Conservation (phyloP, 1,140 invertebrate genomes). For the Harpegnathos saltator region DNA sequence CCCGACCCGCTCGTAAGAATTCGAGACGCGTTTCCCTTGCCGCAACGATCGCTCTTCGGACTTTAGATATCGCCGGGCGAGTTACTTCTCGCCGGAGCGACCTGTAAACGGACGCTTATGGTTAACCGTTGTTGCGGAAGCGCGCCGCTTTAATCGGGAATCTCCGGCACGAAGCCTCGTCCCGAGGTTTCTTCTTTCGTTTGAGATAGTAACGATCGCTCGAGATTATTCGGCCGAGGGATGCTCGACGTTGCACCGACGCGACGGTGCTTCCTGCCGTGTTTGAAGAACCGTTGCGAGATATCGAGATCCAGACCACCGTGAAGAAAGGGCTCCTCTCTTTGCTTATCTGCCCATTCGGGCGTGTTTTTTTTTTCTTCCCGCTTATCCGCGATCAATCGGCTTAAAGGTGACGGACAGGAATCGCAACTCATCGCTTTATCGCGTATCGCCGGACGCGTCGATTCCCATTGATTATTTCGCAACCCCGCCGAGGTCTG, state of each 20-base stretch:
- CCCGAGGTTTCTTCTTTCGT: slow-evolving; percentile 8
- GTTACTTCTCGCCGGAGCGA: not conserved
- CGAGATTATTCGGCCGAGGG: slow-evolving; percentile 37
- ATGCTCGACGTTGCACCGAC: slow-evolving; percentile 16
- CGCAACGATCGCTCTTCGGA: too few relatives aligned
- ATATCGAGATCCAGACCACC: slow-evolving; percentile 36
- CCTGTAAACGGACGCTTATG: not conserved
- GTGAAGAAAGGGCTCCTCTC: slow-evolving; percentile 13
- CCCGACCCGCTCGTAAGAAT: too few relatives aligned
- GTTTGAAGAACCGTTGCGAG: slow-evolving; percentile 41
- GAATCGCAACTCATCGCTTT: not conserved
- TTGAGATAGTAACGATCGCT: slow-evolving; percentile 32
- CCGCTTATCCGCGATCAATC: slow-evolving; percentile 21
- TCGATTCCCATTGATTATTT: too few relatives aligned
- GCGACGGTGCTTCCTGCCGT: slow-evolving; percentile 37
- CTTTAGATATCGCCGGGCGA: not conserved
- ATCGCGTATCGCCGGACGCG: not conserved
- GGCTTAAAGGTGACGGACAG: slow-evolving; percentile 35
- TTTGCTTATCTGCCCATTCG: not conserved
- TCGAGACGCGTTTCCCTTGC: too few relatives aligned
- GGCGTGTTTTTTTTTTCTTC: slow-evolving; percentile 40
- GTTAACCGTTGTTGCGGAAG: slow-evolving; percentile 3
- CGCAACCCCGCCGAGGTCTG: too few relatives aligned
- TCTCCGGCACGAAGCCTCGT: slow-evolving; percentile 9
- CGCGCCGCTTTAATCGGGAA: slow-evolving; percentile 25